These are phyloP conservation scores for Oceanodroma tethys DNA, from an alignment of 2,113 vertebrate species.

Conservation along the genomic window DNA sequence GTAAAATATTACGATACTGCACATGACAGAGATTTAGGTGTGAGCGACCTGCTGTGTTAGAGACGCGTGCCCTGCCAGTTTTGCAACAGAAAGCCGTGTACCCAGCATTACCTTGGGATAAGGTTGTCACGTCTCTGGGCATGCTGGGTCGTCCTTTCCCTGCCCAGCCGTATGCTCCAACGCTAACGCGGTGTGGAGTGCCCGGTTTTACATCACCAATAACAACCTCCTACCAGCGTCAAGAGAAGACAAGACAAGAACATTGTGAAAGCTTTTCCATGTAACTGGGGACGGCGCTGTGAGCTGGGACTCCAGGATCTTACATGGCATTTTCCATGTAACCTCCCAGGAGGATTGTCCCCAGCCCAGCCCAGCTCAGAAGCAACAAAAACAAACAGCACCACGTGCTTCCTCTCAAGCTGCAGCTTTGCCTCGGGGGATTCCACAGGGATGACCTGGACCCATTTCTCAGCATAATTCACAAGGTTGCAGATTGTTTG, in stretches of 20 bases:
- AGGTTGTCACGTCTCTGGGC: slow-evolving; percentile 82
- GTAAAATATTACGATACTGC: background rate
- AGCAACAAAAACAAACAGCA: slow-evolving; percentile 16
- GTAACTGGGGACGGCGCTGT: background rate
- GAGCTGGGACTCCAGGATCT: background rate
- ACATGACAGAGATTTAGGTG: background rate
- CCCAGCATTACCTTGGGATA: slow-evolving; percentile 79
- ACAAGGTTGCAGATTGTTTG: background rate
- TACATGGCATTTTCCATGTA: background rate
- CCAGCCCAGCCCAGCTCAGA: background rate
- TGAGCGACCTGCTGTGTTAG: background rate
- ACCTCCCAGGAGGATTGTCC: background rate
- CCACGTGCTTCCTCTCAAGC: background rate
- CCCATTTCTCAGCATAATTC: background rate
- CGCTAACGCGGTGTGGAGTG: slow-evolving; percentile 81
- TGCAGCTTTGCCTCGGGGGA: background rate
- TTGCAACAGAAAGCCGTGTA: background rate
- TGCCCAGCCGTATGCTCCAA: slow-evolving; percentile 84
- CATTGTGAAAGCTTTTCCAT: background rate
- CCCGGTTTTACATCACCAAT: slow-evolving; percentile 83
- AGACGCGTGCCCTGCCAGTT: background rate
- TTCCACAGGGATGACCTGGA: background rate
- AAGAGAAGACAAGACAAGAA: slow-evolving; percentile 5
- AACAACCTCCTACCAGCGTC: slow-evolving; percentile 79
- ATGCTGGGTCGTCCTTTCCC: slow-evolving; percentile 87